Percentiles rank a stretch among this genome's conserved stretches.
Conservation (phyloP, 2,797 vertebrate species). For the Lepilemur ruficaudatus region DNA sequence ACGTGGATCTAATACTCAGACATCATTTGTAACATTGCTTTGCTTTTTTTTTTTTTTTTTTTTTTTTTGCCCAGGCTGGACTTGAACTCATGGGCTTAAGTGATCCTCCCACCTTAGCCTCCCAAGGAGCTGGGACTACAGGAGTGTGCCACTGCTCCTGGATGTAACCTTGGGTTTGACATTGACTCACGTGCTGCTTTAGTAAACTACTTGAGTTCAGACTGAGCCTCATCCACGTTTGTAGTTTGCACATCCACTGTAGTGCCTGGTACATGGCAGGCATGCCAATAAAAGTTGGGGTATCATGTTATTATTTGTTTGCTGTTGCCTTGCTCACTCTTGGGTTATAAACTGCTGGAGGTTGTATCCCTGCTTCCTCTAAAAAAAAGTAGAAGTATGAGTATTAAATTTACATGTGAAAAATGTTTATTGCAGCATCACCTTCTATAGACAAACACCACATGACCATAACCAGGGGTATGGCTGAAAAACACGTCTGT, state of each 20-base stretch:
- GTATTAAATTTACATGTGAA: not conserved
- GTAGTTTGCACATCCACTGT: fast-evolving
- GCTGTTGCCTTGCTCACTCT: not conserved
- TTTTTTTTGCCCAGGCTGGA: not conserved
- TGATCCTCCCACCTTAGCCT: not conserved
- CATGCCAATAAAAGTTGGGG: not conserved
- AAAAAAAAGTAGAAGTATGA: not conserved
- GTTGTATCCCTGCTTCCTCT: not conserved
- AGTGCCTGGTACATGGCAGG: not conserved
- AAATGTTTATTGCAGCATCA: not conserved
- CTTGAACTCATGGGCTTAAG: not conserved
- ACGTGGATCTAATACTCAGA: not conserved
- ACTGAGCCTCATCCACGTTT: not conserved
- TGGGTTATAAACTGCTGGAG: not conserved
- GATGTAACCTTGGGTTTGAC: not conserved
- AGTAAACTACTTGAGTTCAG: not conserved
- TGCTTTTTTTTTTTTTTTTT: not conserved
- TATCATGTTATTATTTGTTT: not conserved
- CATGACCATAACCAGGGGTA: not conserved
- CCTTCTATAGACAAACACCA: not conserved
- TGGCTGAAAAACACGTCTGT: not conserved
- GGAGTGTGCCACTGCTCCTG: not conserved
- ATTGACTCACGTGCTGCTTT: not conserved
- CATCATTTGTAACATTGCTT: not conserved
- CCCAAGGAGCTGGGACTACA: not conserved